Evolutionary conservation across 1,140 invertebrate species (phyloP).

Genomic region (Ceratoteleas bidentatus): DNA sequence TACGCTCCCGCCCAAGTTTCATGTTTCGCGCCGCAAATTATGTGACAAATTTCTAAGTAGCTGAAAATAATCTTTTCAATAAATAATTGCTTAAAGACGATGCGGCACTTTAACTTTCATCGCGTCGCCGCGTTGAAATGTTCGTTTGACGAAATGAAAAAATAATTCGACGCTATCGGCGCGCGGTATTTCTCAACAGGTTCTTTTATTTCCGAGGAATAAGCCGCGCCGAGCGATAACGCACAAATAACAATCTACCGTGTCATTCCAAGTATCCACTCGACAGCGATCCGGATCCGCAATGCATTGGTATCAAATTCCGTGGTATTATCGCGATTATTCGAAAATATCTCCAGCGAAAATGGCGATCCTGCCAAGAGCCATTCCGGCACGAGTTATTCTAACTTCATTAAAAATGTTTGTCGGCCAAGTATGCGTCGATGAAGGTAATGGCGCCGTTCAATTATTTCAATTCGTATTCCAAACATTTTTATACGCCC

Average conservation of each 20-base stretch:
- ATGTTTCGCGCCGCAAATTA: constrained; percentile 43
- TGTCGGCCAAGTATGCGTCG: background rate
- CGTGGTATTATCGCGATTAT: constrained; percentile 29
- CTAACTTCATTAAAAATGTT: constrained; percentile 5
- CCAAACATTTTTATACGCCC: too few relatives aligned
- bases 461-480: too few relatives aligned
- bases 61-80: constrained; percentile 57
- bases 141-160: constrained; percentile 19
- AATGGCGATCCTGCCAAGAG: constrained; percentile 9
- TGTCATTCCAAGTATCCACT: constrained; percentile 34
- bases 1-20: constrained; percentile 29
- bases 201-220: constrained; percentile 48
- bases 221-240: constrained; percentile 37
- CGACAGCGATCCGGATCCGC: constrained; percentile 20
- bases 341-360: constrained; percentile 15
- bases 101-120: constrained; percentile 4
- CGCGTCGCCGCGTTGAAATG: constrained; percentile 6
- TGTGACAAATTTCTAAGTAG: constrained; percentile 59
- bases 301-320: constrained; percentile 34
- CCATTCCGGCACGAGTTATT: constrained; percentile 3
- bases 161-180: constrained; percentile 39
- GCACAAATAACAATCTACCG: constrained; percentile 50
- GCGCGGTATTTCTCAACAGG: constrained; percentile 50
- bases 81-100: constrained; percentile 45
- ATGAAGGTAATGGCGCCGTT: background rate